Evolutionary conservation across 2,113 vertebrate genomes (phyloP), one percentile per base, ranked within the genome.

Genomic region (Nycticebus coucang): DNA sequence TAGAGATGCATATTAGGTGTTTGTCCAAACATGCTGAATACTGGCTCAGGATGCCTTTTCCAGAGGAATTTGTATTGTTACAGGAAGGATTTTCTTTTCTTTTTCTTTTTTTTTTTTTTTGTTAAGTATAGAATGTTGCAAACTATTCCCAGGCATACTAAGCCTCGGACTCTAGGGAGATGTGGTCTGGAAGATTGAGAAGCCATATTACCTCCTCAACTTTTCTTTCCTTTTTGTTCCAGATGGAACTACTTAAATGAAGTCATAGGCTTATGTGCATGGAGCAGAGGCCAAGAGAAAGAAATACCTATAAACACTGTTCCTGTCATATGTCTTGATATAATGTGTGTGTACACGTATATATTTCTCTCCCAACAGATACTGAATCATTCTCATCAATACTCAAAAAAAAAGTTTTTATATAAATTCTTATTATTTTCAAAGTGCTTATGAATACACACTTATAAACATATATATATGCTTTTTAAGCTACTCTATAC

Each of bases 211-310:
- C 93, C 97, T 97, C 84, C 91, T 95, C 66, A 69, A 87, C 79
- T 88, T 96, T 92, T 68, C 87, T 95, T 92, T 95, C 74, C 88
- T 97, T 95, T 97, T 77, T 95, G 37, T 74, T 93, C 91, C 97
- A 98, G 95, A 98, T 97, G 97, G 95, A 97, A 97, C 60, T 91
- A 94, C 93, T 97, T 97, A 97, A 90, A 92, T 96, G 94, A 97
- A 96, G 95, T 96, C 93, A 94, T 93, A 87, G 94, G 59, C 78
- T 94, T 89, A 93, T 87, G 57, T 78, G 57, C 75, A 92, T 33
- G 83, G 72, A 94, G 53, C 89, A 95, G 83, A 97, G 84, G 57
- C 77, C 87, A 89, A 50, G 50, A 77, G 11, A 90, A 92, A 92
- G 59, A 91, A 97, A 94, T 41, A 50, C 45, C 45, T 92, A 92